Evolutionary conservation across 1,140 invertebrate species (phyloP), one percentile per base, ranked within the genome.

Genomic region (Papilio dardanus): DNA sequence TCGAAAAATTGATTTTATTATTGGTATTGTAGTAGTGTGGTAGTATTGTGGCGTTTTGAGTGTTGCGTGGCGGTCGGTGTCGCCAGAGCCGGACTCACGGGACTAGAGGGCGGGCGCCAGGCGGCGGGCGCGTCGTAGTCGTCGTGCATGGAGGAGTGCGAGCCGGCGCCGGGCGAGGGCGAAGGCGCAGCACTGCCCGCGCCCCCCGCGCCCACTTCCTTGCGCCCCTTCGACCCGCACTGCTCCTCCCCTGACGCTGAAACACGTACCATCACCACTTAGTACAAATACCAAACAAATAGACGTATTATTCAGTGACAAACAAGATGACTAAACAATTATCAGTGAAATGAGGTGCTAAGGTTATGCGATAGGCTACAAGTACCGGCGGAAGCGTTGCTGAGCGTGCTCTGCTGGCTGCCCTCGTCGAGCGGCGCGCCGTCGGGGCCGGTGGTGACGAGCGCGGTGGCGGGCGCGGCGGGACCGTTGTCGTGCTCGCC

Each of bases 51-150:
- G 21, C 5, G 33, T 0, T 66, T 7, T 66, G n/a, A 62, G 16
- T 37, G 65, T 67, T 7, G 65, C n/a, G 24, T 24, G 68, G 12
- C 42, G 31, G 40, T 19, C 31, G 4, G 62, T 69, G 58, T 67
- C 10, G 58, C 37, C 10, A 50, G 69, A 37, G 62, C 42, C 28
- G 58, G n/a, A 94, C 95, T 95, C 96, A 98, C 97, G 87, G 97
- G 97, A 95, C 97, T 98, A 88, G 97, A 97, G 82, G 97, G 97
- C 81, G 98, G 97, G 82, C 97, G 95, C 97, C 97, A 97, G 77
- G 94, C 94, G 86, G 96, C 96, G 76, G 98, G 97, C 89, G 97
- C 96, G 90, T 98, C 97, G 94, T 98, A 98, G 86, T 99, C 98
- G 86, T 99, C 98, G 86, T 98, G 97, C 85, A 97, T 85, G 7